A percentile compares a stretch with the other conserved stretches of the same genome.
Conservation (phyloP, 2,888 invertebrate species). For the Tetragnatha montana region DNA sequence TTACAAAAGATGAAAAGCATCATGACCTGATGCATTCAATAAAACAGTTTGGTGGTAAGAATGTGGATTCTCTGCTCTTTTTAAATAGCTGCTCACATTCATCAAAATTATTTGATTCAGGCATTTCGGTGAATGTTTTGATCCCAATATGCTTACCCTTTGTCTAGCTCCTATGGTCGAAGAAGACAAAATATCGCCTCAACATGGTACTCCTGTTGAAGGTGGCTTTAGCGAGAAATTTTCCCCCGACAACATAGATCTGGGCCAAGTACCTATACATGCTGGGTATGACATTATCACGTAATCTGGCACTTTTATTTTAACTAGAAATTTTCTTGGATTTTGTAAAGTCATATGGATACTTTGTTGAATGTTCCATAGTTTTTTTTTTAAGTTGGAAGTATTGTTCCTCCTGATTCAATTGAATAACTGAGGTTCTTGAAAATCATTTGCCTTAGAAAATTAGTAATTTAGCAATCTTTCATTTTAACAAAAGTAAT, state of each 20-base stretch:
- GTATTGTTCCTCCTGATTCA: no score
- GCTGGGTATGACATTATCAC: constrained; percentile 74
- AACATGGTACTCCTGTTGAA: constrained; percentile 76
- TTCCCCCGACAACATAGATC: constrained; percentile 81
- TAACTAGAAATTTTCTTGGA: background rate
- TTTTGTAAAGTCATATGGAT: background rate
- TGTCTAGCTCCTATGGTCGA: constrained; percentile 79
- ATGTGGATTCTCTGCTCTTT: background rate
- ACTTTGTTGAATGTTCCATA: background rate
- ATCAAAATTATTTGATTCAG: background rate
- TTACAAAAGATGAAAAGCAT: constrained; percentile 83
- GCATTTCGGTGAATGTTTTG: background rate
- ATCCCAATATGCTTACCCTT: background rate
- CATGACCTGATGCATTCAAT: constrained; percentile 62
- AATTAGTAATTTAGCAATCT: no score
- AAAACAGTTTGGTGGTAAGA: constrained; percentile 64
- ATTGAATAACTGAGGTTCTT: no score
- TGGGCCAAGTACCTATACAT: constrained; percentile 79
- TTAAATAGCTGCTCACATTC: background rate
- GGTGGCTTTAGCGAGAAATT: constrained; percentile 73
- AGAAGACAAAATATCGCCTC: constrained; percentile 82
- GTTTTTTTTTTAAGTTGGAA: no score
- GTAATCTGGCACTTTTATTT: background rate
- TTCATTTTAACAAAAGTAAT: no score
- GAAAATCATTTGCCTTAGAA: no score